Evolutionary conservation across 2,113 vertebrate genomes (phyloP), one percentile per base, ranked within the genome.

Genomic region (Thamnaconus septentrionalis): DNA sequence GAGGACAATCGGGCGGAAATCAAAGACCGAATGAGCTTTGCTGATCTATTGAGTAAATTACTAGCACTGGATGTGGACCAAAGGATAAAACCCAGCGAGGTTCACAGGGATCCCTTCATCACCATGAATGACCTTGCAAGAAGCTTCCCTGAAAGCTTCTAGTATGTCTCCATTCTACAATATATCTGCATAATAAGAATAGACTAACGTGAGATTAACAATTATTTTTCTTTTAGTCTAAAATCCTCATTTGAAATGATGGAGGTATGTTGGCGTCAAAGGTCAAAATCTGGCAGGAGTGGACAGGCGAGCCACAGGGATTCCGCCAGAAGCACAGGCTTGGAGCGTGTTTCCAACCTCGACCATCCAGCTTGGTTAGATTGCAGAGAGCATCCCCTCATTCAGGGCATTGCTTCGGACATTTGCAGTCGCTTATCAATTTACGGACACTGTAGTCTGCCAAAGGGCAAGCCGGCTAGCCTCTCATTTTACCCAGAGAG

Each of bases 1-100:
- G 61, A 72, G 7, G 69, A 66, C 62, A 72, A 3, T 7, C 31
- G 3, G 42, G 53, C 63, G 42, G 63, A 73, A 46, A 41, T 3
- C 0, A 3, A 39, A 1, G 63, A 61, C 53, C 41, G 0, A 11
- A 48, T 52, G 0, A 44, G 9, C 47, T 73, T 73, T 7, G 4
- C 60, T 4, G 8, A 66, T 3, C 3, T 73, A 39, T 5, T 73
- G 5, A 73, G 61, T 31, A 6, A 47, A 9, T 66, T 66, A 58
- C 53, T 66, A 2, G 8, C 55, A 4, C 18, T 61, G 5, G 63
- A 66, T 11, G 3, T 11, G 0, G 0, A 0, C 4, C 11, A 56
- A 50, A 18, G 69, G 41, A 46, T 66, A 3, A 56, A 3, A 11
- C 57, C 70, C 8, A 11, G 39, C 12, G 63, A 42, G 5, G 42